These are phyloP conservation scores for Lepidostoma basale DNA, from an alignment of 1,140 invertebrate genomes.

Conservation along the genomic window DNA sequence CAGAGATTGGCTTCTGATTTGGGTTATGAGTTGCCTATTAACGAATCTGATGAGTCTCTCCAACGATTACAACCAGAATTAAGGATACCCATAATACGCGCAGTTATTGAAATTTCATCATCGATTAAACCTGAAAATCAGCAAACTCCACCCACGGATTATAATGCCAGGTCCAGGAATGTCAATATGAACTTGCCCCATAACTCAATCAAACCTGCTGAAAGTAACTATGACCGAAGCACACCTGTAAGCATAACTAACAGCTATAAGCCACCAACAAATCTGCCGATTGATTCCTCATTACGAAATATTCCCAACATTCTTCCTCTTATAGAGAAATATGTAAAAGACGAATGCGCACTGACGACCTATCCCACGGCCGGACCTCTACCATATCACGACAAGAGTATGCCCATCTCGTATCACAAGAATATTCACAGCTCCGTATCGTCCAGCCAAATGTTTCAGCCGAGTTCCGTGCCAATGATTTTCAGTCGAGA, in stretches of 20 bases:
- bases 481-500: conserved; percentile 31
- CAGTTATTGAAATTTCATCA: conserved; percentile 26
- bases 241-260: conserved; percentile 16
- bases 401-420: conserved; percentile 59
- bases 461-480: conserved; percentile 30
- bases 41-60: conserved; percentile 20
- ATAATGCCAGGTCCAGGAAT: conserved; percentile 13
- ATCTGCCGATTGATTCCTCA: conserved; percentile 52
- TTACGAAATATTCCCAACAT: conserved; percentile 62
- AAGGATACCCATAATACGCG: conserved; percentile 33
- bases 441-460: conserved; percentile 11
- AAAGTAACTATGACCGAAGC: conserved; percentile 22
- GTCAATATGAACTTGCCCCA: conserved; percentile 18
- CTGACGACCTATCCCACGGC: conserved; percentile 51
- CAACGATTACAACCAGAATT: conserved; percentile 23
- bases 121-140: conserved; percentile 25
- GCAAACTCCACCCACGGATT: conserved; percentile 6
- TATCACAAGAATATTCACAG: conserved; percentile 47
- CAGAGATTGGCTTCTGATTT: neutral
- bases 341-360: conserved; percentile 62
- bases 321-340: conserved; percentile 66
- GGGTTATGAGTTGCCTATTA: neutral
- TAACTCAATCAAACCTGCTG: conserved; percentile 1
- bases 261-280: conserved; percentile 49
- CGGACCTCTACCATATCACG: conserved; percentile 52